Percentiles rank a stretch among this genome's conserved stretches.
These are phyloP conservation scores for Mallateleia sp. DNA, from an alignment of 2,888 invertebrate genomes.

Conservation along the genomic window DNA sequence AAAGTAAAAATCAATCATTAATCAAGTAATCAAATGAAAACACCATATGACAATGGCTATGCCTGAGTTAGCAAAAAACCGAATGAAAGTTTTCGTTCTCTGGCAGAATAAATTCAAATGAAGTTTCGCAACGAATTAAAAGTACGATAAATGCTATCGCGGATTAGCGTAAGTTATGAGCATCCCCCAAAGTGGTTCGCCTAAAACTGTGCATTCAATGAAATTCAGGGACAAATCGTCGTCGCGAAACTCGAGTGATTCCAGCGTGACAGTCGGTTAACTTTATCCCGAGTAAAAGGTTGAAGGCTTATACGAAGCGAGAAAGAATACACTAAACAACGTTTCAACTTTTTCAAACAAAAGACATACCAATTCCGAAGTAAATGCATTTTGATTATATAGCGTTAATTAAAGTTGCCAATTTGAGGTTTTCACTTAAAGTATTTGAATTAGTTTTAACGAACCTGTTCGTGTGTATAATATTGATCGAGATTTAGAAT, in stretches of 20 bases:
- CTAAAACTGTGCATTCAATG: conserved; percentile 65
- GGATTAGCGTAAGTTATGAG: conserved; percentile 74
- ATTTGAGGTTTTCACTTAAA: too few species aligned
- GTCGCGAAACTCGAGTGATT: conserved; percentile 62
- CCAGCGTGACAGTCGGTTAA: conserved; percentile 56
- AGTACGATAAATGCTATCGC: conserved; percentile 70
- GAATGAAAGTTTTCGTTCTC: conserved; percentile 57
- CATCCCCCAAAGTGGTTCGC: conserved; percentile 64
- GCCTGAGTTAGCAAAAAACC: conserved; percentile 41
- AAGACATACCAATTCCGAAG: neutral
- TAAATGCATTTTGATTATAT: neutral
- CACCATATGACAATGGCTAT: conserved; percentile 41
- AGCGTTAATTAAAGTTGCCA: too few species aligned
- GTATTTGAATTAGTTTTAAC: too few species aligned
- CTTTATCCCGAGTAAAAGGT: conserved; percentile 54
- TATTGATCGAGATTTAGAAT: too few species aligned
- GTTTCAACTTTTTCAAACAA: conserved; percentile 19
- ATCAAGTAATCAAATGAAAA: conserved; percentile 60
- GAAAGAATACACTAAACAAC: conserved; percentile 40
- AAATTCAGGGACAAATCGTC: conserved; percentile 63
- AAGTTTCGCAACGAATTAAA: conserved; percentile 73
- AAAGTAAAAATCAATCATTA: conserved; percentile 49
- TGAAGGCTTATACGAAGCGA: conserved; percentile 7
- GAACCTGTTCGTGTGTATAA: too few species aligned
- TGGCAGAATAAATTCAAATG: conserved; percentile 65